Evolutionary conservation across 1,140 invertebrate genomes (phyloP).

Genomic region (Goniozus legneri): DNA sequence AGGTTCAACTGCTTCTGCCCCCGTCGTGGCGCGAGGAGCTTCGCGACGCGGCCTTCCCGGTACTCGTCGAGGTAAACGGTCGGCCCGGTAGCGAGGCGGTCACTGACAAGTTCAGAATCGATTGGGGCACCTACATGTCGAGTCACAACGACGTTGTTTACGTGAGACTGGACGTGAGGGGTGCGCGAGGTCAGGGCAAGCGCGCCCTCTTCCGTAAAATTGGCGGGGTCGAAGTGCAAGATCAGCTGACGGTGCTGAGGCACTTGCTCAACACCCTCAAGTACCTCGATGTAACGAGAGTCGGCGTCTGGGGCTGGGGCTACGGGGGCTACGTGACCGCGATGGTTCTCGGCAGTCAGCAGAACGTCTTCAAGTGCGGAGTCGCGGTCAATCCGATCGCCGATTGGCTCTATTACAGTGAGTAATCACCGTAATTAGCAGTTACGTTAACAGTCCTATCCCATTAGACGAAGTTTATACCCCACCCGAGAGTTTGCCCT

Average conservation of each 20-base stretch:
- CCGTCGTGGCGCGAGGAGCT: slow-evolving; percentile 81
- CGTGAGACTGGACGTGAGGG: slow-evolving; percentile 82
- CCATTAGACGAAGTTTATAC: no score
- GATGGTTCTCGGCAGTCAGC: slow-evolving; percentile 81
- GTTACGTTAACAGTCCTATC: no score
- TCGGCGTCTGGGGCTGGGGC: slow-evolving; percentile 96
- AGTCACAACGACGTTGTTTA: slow-evolving; percentile 88
- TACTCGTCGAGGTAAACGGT: slow-evolving; percentile 84
- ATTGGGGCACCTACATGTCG: slow-evolving; percentile 92
- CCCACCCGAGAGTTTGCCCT: no score
- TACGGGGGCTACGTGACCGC: slow-evolving; percentile 91
- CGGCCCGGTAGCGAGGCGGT: slow-evolving; percentile 85
- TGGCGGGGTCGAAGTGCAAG: slow-evolving; percentile 82
- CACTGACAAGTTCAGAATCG: slow-evolving; percentile 78
- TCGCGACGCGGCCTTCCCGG: slow-evolving; percentile 78
- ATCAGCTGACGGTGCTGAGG: slow-evolving; percentile 82
- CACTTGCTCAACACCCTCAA: slow-evolving; percentile 77
- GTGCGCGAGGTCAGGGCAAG: slow-evolving; percentile 77
- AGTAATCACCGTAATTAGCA: no score
- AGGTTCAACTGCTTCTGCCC: slow-evolving; percentile 75
- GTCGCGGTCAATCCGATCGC: slow-evolving; percentile 90
- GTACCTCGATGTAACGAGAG: slow-evolving; percentile 81
- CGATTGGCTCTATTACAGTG: slow-evolving; percentile 94
- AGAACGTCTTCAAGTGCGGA: slow-evolving; percentile 85
- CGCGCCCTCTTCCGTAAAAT: slow-evolving; percentile 74